Base-by-base conservation (phyloP, 2,888 invertebrate genomes). In the Nymphalis c-album region DNA sequence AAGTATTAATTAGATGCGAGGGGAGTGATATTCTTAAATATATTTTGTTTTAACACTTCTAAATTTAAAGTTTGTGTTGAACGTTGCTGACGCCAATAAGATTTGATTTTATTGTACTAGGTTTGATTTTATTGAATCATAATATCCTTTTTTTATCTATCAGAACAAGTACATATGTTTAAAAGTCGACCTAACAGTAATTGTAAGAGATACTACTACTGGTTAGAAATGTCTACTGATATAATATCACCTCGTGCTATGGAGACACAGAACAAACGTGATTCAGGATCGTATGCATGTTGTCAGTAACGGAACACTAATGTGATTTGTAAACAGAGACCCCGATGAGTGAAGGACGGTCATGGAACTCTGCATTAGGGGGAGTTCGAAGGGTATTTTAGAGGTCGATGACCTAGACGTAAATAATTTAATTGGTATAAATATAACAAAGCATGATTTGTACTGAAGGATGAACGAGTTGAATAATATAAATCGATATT, bases 291-390 rank as follows among this genome's bases (percentile, higher is more conserved):
- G 46, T 20, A 60, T 22, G 47, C 8, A 13, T 67, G 57, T 20
- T 67, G 58, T 63, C 50, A 57, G 65, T 57, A 66, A 66, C 59
- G 51, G 57, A 35, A 79, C 74, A 75, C 77, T 82, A 81, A 83
- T 79, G 74, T 74, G 75, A 82, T 84, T 81, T 81, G 82, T 81
- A 81, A 83, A 74, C 71, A 78, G 79, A 83, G 78, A 82, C 82
- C 75, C 75, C 75, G 75, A 75, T 75, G 75, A 75, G 74, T 80
- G 83, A 86, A 88, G 89, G 89, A 80, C 89, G 84, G 76, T 70
- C 78, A 72, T 79, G 83, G 85, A 86, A 84, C 88, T 80, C 81
- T 75, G 63, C 59, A 40, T 40, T 40, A 40, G 40, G 40, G 35
- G 40, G 40, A 13, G 10, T 40, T 13, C 2, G 40, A 74, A 60